These are phyloP conservation scores for Villa cingulata DNA, from an alignment of 2,888 invertebrate species.

Conservation along the genomic window DNA sequence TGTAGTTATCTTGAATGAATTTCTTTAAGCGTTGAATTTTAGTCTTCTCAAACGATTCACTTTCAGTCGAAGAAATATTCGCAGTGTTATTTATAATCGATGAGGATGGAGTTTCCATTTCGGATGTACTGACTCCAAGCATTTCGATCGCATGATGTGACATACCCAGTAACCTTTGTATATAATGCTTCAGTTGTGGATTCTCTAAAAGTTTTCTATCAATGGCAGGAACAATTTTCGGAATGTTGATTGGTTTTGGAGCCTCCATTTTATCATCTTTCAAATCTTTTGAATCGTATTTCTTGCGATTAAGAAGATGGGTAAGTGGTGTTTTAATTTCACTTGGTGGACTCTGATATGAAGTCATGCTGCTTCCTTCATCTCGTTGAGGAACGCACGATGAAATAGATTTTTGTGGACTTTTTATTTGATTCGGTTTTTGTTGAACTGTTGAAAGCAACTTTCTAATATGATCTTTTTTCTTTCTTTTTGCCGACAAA, in stretches of 20 bases:
- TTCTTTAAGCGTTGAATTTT: conserved; percentile 24
- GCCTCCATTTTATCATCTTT: neutral
- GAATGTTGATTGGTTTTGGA: neutral
- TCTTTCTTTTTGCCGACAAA: neutral
- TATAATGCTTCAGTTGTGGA: conserved; percentile 35
- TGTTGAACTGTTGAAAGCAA: conserved; percentile 8
- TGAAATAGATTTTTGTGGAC: neutral
- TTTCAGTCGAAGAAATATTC: conserved; percentile 24
- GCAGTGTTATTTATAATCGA: conserved; percentile 36
- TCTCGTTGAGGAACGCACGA: conserved; percentile 11
- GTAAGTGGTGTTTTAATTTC: neutral
- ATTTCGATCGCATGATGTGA: conserved; percentile 38
- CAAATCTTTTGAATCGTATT: neutral
- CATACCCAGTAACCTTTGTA: conserved; percentile 41
- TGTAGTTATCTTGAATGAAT: conserved; percentile 30
- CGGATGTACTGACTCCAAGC: conserved; percentile 37
- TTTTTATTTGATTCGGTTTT: neutral
- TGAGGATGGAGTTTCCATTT: conserved; percentile 37
- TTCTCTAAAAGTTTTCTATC: conserved; percentile 19
- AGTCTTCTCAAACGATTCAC: conserved; percentile 14
- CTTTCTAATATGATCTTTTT: conserved; percentile 15
- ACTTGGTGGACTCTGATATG: conserved; percentile 24
- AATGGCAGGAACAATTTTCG: neutral
- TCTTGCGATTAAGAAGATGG: neutral
- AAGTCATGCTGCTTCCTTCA: conserved; percentile 26